phyloP scores from a whole-genome alignment of 2,888 invertebrate genomes.

The Petrolisthes cinctipes region DNA sequence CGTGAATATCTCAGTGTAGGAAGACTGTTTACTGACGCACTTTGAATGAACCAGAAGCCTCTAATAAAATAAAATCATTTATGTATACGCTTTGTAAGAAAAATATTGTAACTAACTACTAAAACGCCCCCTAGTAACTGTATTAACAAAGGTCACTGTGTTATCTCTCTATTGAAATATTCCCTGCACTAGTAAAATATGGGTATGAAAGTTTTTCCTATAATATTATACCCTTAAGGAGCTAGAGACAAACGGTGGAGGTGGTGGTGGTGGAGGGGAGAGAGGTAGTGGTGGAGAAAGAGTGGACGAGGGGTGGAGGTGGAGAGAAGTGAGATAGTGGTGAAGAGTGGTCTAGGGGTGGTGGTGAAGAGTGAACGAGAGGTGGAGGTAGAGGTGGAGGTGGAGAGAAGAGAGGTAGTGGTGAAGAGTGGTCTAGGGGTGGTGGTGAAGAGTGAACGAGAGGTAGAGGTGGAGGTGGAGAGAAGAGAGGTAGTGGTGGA shows the following conservation, averaged over 20 bases:
- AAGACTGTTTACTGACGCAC: too few relatives aligned
- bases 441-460: slow-evolving; percentile 11
- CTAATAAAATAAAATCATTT: too few relatives aligned
- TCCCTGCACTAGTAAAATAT: too few relatives aligned
- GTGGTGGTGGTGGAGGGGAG: not conserved
- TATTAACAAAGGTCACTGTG: too few relatives aligned
- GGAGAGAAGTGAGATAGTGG: not conserved
- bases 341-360: not conserved
- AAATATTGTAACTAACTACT: too few relatives aligned
- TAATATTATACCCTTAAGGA: too few relatives aligned
- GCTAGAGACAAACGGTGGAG: not conserved
- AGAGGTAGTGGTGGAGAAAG: slow-evolving; percentile 21
- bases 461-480: not conserved
- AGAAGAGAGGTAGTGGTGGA: not conserved
- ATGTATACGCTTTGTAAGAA: not conserved
- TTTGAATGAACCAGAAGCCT: too few relatives aligned
- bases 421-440: not conserved
- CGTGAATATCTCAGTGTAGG: too few relatives aligned
- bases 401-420: not conserved
- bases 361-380: not conserved
- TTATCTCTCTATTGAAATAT: too few relatives aligned
- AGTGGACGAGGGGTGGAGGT: not conserved
- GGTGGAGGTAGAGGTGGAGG: not conserved
- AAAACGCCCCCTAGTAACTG: too few relatives aligned
- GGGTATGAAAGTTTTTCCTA: too few relatives aligned